These are phyloP conservation scores for Ceratotherium simum DNA, from an alignment of 2,113 vertebrate species.

Conservation along the genomic window DNA sequence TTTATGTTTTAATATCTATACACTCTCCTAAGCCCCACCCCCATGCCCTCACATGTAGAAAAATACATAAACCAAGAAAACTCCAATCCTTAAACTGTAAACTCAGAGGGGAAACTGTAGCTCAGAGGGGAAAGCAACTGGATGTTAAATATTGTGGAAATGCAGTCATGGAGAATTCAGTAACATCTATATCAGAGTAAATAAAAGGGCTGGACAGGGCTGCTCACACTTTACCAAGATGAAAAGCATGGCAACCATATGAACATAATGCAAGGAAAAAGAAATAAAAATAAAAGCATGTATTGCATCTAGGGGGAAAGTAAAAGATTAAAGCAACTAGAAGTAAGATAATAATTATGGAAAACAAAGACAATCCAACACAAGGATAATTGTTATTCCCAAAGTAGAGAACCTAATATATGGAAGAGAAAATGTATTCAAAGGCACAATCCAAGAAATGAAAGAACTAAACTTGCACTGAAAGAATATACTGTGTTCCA, in stretches of 20 bases:
- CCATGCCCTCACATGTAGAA: neutral
- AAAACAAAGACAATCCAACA: constrained; percentile 18
- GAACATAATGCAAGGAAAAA: neutral
- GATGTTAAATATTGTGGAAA: neutral
- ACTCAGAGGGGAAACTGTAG: constrained; percentile 35
- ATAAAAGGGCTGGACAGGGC: neutral
- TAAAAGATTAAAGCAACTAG: constrained; percentile 10
- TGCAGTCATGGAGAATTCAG: neutral
- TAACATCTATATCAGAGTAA: neutral
- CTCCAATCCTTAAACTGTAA: neutral
- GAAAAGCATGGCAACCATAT: neutral
- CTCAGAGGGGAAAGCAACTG: constrained; percentile 1
- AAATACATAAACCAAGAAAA: constrained; percentile 36
- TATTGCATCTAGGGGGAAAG: neutral
- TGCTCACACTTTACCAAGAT: neutral
- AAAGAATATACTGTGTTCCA: constrained; percentile 32
- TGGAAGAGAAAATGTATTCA: neutral
- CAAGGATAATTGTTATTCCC: neutral
- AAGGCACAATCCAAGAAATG: constrained; percentile 10
- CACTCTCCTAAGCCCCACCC: neutral
- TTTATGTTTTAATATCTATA: constrained; percentile 31
- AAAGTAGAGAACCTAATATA: neutral
- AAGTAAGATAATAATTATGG: neutral
- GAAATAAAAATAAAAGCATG: neutral
- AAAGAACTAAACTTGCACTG: neutral